Evolutionary conservation across 2,113 vertebrate genomes (phyloP).

Genomic region (Mormoops blainvillei): DNA sequence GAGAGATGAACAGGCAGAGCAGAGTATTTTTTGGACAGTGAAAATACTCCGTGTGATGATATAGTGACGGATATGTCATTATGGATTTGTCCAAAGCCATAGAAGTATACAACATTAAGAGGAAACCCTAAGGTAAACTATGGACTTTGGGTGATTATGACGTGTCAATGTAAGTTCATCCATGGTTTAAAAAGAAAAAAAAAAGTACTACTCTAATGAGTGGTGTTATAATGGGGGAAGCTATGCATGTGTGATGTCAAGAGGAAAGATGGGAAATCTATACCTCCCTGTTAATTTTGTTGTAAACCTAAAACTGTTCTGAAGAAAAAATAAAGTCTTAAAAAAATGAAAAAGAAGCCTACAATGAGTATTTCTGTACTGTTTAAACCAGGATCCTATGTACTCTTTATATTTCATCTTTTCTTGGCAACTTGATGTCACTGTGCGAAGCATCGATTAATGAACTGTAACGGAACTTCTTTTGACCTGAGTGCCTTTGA

Average conservation of each 20-base stretch:
- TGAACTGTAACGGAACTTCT: not conserved
- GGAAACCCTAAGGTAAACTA: not conserved
- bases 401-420: not conserved
- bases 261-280: not conserved
- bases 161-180: not conserved
- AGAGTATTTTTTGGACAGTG: not conserved
- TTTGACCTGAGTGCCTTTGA: not conserved
- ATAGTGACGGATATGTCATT: not conserved
- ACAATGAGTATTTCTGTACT: not conserved
- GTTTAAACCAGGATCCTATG: not conserved
- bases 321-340: not conserved
- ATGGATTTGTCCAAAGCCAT: not conserved
- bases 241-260: not conserved
- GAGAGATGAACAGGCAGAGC: not conserved
- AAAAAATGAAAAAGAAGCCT: not conserved
- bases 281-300: not conserved
- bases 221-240: not conserved
- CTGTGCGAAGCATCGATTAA: not conserved
- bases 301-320: conserved; percentile 7
- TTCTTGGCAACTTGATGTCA: not conserved
- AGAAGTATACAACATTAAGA: not conserved
- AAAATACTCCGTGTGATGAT: not conserved
- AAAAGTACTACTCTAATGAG: not conserved
- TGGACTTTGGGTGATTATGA: not conserved
- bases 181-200: not conserved